phyloP scores from a whole-genome alignment of 2,113 vertebrate species.

The Alligator sinensis region DNA sequence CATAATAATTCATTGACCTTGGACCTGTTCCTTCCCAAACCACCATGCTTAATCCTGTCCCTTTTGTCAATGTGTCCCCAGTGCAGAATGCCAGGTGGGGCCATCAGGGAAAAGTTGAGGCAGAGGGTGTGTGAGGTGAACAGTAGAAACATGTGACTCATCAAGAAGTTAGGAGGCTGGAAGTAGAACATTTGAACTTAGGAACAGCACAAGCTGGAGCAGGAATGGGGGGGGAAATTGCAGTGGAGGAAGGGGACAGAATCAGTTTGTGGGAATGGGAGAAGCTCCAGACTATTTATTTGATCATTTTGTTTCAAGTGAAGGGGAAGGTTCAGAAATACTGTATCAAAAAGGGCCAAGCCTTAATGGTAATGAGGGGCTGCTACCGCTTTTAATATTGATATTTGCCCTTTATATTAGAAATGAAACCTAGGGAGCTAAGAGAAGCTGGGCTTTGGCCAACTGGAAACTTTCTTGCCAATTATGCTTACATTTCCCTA shows the following conservation, averaged over 20 bases:
- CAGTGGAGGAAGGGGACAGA: neutral
- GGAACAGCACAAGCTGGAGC: rapidly evolving
- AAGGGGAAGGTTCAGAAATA: neutral
- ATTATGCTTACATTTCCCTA: neutral
- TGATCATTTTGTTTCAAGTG: neutral
- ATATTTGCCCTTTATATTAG: neutral
- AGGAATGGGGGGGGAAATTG: rapidly evolving
- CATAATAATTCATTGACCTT: neutral
- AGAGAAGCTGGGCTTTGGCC: conserved; percentile 8
- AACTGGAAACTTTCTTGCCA: conserved; percentile 12
- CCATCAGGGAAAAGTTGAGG: neutral
- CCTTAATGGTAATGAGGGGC: too few relatives aligned
- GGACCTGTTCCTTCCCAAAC: neutral
- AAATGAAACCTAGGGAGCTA: neutral
- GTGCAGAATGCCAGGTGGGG: neutral
- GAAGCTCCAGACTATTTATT: neutral
- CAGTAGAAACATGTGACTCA: neutral
- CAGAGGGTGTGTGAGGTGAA: neutral
- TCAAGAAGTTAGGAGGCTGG: neutral
- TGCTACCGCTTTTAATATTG: neutral
- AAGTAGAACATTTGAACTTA: neutral
- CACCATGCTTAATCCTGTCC: neutral
- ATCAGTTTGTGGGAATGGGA: neutral
- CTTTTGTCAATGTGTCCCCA: neutral
- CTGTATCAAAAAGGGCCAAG: neutral